Evolutionary conservation across 1,140 invertebrate species (phyloP), one percentile per base, ranked within the genome.

Genomic region (Ephestia elutella): DNA sequence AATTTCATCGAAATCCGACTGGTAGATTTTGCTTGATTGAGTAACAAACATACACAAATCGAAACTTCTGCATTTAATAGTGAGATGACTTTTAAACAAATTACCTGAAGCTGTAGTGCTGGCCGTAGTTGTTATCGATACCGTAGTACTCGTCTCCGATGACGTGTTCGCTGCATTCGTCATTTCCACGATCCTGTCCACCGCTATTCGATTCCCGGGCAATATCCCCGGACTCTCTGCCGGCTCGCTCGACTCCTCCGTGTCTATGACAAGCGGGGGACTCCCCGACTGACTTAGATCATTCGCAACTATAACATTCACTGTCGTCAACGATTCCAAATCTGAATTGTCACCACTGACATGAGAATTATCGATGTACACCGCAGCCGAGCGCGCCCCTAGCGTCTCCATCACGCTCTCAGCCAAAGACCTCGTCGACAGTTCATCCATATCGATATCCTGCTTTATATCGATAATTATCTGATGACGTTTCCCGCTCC

Each of bases 401-500:
- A 90, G 72, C 1, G 86, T 87, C 68, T 90, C 89, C 87, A 90
- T 90, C 1, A 90, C 89, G 51, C 85, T 87, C 57, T 90, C 89
- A 0, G 89, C 87, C 21, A 90, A 54, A 2, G 87, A 87, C 0
- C 89, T 66, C 0, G 89, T 90, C 15, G 89, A 89, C 56, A 89
- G 18, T 59, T 89, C 87, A 62, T 89, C 85, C 49, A 90, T 90
- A 53, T 89, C 87, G 53, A 89, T 89, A 50, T 90, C 89, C 61
- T 90, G 87, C 60, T 90, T 90, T 19, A 90, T 90, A 53, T 90
- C 89, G 50, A 90, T 90, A 57, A 90, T 90, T 25, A 90, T 90
- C 65, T 90, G 89, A 56, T 90, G 89, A 0, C 87, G 75, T 60
- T 90, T 90, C 13, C 85, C 84, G n/a, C 75, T 80, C 0, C 83